A percentile compares a stretch with the other conserved stretches of the same genome.
These are phyloP conservation scores for Plumapathes pennacea DNA, from an alignment of 92 coral and sea anemone species.

Conservation along the genomic window DNA sequence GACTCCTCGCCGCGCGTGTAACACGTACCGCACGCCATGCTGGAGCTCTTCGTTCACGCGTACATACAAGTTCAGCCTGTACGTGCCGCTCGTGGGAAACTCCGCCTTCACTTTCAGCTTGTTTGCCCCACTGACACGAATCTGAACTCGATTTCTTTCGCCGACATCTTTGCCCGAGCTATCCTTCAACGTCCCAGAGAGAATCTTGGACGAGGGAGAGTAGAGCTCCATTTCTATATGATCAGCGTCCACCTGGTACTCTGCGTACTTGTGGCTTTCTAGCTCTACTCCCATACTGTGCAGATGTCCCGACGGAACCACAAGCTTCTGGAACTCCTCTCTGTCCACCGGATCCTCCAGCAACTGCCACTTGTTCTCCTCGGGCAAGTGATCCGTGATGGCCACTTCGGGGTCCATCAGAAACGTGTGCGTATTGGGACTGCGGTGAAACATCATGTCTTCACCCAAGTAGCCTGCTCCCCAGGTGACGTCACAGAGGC, in stretches of 20 bases:
- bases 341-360: conserved; percentile 50
- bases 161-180: conserved; percentile 25
- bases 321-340: conserved; percentile 58
- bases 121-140: conserved; percentile 54
- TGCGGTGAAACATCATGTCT: conserved; percentile 67
- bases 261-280: conserved; percentile 57
- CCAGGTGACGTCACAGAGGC: conserved; percentile 72
- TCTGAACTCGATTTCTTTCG: conserved; percentile 56
- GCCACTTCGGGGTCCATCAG: conserved; percentile 76
- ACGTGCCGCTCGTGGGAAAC: conserved; percentile 60
- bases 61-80: conserved; percentile 57
- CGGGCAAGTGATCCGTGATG: conserved; percentile 62
- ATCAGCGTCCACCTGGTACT: conserved; percentile 27
- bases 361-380: conserved; percentile 68
- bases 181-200: conserved; percentile 53
- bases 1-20: conserved; percentile 42
- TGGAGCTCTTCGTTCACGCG: conserved; percentile 39
- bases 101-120: conserved; percentile 64
- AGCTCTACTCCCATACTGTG: conserved; percentile 57
- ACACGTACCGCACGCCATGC: conserved; percentile 40
- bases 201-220: conserved; percentile 46
- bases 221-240: conserved; percentile 65
- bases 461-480: conserved; percentile 67
- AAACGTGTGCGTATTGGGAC: conserved; percentile 50
- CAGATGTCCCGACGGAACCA: conserved; percentile 54